Conservation (phyloP, 2,113 vertebrate genomes). For the Coracopsis vasa region DNA sequence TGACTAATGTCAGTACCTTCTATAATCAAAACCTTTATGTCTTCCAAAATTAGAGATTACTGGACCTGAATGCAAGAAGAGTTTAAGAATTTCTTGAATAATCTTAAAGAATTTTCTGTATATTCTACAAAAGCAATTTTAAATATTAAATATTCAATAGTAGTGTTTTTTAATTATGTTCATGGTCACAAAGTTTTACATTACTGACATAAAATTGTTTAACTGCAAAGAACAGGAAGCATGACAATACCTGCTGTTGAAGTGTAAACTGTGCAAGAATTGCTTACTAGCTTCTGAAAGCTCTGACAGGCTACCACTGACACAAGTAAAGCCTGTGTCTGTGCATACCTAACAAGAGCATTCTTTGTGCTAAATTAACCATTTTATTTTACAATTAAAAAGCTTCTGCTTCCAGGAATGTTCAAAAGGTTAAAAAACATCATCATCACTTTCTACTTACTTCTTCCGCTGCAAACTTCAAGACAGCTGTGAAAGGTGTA, state of each 20-base stretch:
- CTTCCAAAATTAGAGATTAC: background rate
- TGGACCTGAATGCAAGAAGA: background rate
- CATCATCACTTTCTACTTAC: constrained; percentile 67
- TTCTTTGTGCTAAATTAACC: background rate
- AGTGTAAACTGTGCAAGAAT: background rate
- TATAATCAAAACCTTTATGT: background rate
- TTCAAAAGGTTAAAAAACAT: background rate
- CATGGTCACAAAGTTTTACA: fast-evolving
- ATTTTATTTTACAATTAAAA: background rate
- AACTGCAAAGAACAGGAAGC: background rate
- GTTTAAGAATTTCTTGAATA: background rate
- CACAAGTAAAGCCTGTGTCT: background rate
- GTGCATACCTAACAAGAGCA: fast-evolving
- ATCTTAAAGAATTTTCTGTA: background rate
- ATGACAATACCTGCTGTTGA: background rate
- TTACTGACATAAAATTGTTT: background rate
- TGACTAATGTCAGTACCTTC: background rate
- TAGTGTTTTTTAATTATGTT: background rate
- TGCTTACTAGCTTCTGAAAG: background rate
- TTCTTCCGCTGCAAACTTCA: constrained; percentile 98
- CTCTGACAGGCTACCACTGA: background rate
- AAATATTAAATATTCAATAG: background rate
- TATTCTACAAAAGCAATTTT: background rate
- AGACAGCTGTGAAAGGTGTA: constrained; percentile 93
- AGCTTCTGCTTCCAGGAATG: background rate